Evolutionary conservation across 2,888 invertebrate genomes (phyloP), one percentile per base, ranked within the genome.

Genomic region (Coelinius sp.): DNA sequence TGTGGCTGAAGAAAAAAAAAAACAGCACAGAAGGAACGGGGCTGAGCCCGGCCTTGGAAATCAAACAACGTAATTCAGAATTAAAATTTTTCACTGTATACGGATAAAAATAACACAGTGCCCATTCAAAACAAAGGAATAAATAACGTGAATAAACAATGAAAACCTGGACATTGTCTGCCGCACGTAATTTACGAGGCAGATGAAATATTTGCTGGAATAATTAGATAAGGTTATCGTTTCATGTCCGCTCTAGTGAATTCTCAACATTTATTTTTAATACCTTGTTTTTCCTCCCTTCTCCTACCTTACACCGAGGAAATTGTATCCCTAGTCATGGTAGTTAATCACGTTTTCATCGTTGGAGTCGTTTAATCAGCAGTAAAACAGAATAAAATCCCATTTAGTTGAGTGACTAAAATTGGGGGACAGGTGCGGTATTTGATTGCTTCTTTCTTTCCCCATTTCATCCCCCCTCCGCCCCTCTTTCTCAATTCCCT

Each of bases 391-490:
- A 67, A 71, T 73, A 66, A 78, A 73, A 75, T 46, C 68, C 56
- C 65, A 68, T 56, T 59, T 68, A 74, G 68, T 41, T 17, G 53
- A 14, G 53, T 31, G 53, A 65, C 46, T 56, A 56, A 70, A 31
- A 44, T 10, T 24, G 59, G 76, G 71, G 66, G 73, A 68, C 76
- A 79, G 73, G 73, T 76, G 76, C 67, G 65, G 67, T 46, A 12
- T 77, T 76, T 72, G 73, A 77, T 80, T 79, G 75, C 70, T 68
- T 67, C 41, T 69, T 66, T 68, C 62, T 63, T 56, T 25, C 59
- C 68, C 68, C 56, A 31, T 68, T 72, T 53, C 27, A 53, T 53
- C 24, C 24, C n/a, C 8, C 10, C 52, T 12, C 22, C 25, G 25
- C 14, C 56, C 56, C 56, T 14, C 14, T 56, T 14, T 31, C 12